Conservation (phyloP, 2,888 invertebrate species). For the Venusia cambrica region DNA sequence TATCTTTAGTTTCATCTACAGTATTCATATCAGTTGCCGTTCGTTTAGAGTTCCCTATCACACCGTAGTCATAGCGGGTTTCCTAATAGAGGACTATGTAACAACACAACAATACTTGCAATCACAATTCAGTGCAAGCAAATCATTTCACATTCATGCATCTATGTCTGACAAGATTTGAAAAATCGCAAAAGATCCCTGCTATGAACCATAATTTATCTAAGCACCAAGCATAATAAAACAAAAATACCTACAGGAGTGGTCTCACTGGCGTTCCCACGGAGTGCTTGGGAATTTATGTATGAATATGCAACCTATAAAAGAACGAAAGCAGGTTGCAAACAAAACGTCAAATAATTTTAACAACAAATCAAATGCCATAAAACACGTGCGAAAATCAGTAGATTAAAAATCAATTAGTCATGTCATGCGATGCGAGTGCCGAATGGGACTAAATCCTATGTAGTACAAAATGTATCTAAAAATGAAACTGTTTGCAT, state of each 20-base stretch:
- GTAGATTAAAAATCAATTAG: conserved; percentile 35
- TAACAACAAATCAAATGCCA: conserved; percentile 32
- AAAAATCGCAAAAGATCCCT: too few relatives aligned
- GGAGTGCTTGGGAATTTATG: conserved; percentile 70
- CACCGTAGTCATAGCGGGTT: too few relatives aligned
- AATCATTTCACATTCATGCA: too few relatives aligned
- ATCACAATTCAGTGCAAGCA: too few relatives aligned
- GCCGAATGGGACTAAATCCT: conserved; percentile 15
- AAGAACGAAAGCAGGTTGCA: conserved; percentile 80
- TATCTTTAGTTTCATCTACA: too few relatives aligned
- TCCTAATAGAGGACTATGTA: too few relatives aligned
- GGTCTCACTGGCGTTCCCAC: conserved; percentile 79
- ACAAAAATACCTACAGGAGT: conserved; percentile 86
- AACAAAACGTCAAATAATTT: conserved; percentile 59
- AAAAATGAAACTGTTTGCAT: too few relatives aligned
- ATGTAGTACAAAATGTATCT: conserved; percentile 14
- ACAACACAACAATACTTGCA: too few relatives aligned
- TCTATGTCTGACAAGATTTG: too few relatives aligned
- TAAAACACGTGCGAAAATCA: conserved; percentile 29
- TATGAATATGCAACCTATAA: conserved; percentile 84
- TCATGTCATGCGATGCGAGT: conserved; percentile 23
- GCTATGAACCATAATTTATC: conserved; percentile 16
- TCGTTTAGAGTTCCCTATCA: too few relatives aligned
- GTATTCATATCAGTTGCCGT: too few relatives aligned
- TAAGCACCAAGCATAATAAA: conserved; percentile 33